These are phyloP conservation scores for Clupea harengus DNA, from an alignment of 2,113 vertebrate species.

Conservation along the genomic window DNA sequence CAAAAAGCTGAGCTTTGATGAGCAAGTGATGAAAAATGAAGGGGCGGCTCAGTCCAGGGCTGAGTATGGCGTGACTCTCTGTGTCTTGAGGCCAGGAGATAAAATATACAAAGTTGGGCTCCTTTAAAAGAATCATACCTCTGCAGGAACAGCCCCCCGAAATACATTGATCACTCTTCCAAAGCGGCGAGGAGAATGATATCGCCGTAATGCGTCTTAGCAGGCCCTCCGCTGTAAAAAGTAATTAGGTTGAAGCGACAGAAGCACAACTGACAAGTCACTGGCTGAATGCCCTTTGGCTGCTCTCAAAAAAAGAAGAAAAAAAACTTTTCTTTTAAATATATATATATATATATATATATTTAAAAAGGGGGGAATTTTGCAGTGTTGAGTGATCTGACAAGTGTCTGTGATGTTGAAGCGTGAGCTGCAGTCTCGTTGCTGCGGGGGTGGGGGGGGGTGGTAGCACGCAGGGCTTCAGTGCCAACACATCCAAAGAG, in stretches of 20 bases:
- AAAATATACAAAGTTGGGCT: not conserved
- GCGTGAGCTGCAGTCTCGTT: not conserved
- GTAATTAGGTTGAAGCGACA: not conserved
- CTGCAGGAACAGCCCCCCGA: not conserved
- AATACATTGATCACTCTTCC: not conserved
- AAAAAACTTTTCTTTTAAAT: not conserved
- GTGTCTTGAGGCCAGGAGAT: not conserved
- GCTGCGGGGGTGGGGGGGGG: not conserved
- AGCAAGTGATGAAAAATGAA: not conserved
- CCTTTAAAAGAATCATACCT: not conserved
- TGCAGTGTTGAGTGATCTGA: not conserved
- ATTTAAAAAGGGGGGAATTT: not conserved
- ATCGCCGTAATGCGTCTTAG: not conserved
- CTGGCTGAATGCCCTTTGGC: slow-evolving; percentile 5
- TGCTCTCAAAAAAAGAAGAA: not conserved
- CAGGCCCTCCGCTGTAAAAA: not conserved
- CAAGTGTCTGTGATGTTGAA: not conserved
- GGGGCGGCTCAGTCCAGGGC: not conserved
- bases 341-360: not conserved
- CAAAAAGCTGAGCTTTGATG: not conserved
- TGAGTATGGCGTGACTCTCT: not conserved
- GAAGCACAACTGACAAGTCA: slow-evolving; percentile 19
- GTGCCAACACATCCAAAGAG: not conserved
- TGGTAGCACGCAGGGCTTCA: not conserved
- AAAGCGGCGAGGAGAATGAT: not conserved